These are phyloP conservation scores for Lycodopsis pacificus DNA, from an alignment of 2,797 vertebrate genomes.

Conservation along the genomic window DNA sequence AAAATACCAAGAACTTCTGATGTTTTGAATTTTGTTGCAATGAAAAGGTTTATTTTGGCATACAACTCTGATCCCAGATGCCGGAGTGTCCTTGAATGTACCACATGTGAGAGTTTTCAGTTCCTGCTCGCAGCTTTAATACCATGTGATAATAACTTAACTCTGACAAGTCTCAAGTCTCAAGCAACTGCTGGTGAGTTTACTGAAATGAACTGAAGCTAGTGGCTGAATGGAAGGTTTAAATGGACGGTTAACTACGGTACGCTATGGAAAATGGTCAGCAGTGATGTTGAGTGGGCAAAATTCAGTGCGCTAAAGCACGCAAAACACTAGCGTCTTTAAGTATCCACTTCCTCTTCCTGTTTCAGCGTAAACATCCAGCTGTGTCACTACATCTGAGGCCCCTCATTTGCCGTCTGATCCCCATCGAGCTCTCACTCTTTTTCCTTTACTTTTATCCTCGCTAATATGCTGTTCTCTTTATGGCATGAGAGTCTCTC, in stretches of 20 bases:
- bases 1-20: background rate
- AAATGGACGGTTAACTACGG: background rate
- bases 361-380: conserved; percentile 67
- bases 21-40: background rate
- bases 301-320: background rate
- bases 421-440: conserved; percentile 18
- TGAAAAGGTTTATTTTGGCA: background rate
- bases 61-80: background rate
- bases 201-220: background rate
- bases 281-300: background rate
- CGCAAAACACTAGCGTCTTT: background rate
- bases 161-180: background rate
- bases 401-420: conserved; percentile 34
- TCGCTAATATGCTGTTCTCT: conserved; percentile 18
- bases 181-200: background rate
- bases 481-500: background rate
- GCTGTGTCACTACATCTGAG: conserved; percentile 6
- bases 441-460: conserved; percentile 49
- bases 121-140: background rate
- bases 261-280: background rate
- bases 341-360: conserved; percentile 71
- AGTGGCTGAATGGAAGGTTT: background rate
- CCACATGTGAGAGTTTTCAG: background rate
- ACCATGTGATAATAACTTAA: background rate
- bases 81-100: conserved; percentile 17